These are phyloP conservation scores for Epinephelus moara DNA, from an alignment of 2,113 vertebrate genomes.

Conservation along the genomic window DNA sequence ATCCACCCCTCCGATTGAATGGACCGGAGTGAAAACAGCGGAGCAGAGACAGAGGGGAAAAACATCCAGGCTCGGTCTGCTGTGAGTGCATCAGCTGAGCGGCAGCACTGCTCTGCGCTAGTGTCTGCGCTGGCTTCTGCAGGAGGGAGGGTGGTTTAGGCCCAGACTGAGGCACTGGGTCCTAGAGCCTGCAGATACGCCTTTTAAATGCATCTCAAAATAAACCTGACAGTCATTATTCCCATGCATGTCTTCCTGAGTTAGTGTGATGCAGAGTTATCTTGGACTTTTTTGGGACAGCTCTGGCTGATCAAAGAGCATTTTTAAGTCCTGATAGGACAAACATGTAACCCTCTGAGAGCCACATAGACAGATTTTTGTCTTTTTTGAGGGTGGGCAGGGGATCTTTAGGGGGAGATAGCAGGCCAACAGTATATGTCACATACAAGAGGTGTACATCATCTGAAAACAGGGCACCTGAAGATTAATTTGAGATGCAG, in stretches of 20 bases:
- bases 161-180: conserved; percentile 84
- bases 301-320: conserved; percentile 7
- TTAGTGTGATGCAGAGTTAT: background rate
- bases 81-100: conserved; percentile 85
- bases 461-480: too few species aligned
- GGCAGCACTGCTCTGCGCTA: conserved; percentile 91
- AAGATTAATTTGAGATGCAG: too few species aligned
- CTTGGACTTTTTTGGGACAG: background rate
- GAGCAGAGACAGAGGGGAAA: background rate
- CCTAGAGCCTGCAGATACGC: conserved; percentile 85
- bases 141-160: conserved; percentile 63
- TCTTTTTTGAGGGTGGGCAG: too few species aligned
- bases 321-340: background rate
- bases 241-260: background rate
- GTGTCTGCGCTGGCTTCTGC: conserved; percentile 86
- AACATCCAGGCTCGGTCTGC: conserved; percentile 33
- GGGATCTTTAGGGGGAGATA: too few species aligned
- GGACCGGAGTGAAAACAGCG: conserved; percentile 30
- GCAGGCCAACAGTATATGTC: too few species aligned
- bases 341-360: background rate
- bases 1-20: conserved; percentile 33
- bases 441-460: too few species aligned
- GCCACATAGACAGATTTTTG: too few species aligned
- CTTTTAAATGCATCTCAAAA: conserved; percentile 12
- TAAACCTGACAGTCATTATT: conserved; percentile 34